Conservation (phyloP, 2,113 vertebrate species). For the Thinocorus orbignyianus region DNA sequence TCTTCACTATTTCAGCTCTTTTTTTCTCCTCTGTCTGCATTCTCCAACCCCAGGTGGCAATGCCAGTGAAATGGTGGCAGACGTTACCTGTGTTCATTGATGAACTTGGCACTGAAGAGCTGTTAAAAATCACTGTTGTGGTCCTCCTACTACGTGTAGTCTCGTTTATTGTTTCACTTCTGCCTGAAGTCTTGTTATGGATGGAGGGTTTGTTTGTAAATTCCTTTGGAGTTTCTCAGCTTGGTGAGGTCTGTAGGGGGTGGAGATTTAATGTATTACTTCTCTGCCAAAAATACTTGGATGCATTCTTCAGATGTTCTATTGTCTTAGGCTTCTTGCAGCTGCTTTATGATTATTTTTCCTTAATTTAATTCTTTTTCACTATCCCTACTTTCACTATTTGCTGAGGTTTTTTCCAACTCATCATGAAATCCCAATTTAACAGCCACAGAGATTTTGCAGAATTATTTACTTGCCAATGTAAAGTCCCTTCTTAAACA, state of each 20-base stretch:
- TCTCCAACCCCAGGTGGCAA: not conserved
- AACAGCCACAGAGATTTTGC: not conserved
- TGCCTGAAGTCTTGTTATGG: not conserved
- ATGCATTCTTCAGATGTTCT: not conserved
- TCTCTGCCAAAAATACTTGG: slow-evolving; percentile 21
- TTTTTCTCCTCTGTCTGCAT: not conserved
- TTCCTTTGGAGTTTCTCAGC: not conserved
- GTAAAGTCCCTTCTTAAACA: not conserved
- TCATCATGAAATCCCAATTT: not conserved
- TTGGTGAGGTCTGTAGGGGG: not conserved
- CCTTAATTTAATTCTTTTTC: not conserved
- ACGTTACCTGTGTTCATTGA: not conserved
- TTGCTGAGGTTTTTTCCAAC: not conserved
- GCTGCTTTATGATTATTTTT: not conserved
- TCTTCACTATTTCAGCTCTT: not conserved
- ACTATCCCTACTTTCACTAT: not conserved
- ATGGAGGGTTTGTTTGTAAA: slow-evolving; percentile 5
- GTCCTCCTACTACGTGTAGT: not conserved
- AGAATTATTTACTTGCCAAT: not conserved
- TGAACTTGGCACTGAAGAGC: not conserved
- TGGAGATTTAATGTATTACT: not conserved
- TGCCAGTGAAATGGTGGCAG: not conserved
- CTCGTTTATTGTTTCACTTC: not conserved
- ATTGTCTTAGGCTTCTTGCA: not conserved
- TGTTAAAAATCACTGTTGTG: not conserved